Evolutionary conservation across 2,113 vertebrate species (phyloP).

Genomic region (Struthio camelus): DNA sequence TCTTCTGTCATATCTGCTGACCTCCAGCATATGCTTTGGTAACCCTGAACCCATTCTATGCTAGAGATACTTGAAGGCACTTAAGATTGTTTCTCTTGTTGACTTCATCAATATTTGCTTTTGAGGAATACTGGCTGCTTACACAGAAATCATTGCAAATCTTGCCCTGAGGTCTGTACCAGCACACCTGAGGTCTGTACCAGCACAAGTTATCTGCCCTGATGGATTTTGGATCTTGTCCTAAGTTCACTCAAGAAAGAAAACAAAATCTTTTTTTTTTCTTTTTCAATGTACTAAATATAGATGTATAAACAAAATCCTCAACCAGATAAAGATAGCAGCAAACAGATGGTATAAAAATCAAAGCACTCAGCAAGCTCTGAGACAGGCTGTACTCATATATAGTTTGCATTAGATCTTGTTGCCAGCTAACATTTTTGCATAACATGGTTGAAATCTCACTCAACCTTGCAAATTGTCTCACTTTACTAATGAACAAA

Average conservation of each 20-base stretch:
- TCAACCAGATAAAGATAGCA: conserved; percentile 62
- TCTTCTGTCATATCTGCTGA: not conserved
- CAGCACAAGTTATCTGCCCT: not conserved
- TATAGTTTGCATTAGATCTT: not conserved
- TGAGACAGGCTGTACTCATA: conserved; percentile 30
- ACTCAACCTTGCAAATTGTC: not conserved
- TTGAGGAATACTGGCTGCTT: not conserved
- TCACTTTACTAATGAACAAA: not conserved
- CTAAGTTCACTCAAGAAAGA: not conserved
- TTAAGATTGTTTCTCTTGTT: not conserved
- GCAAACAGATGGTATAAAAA: conserved; percentile 56
- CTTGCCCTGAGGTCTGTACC: not conserved
- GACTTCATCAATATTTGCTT: not conserved
- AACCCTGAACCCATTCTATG: not conserved
- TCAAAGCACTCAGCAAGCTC: conserved; percentile 38
- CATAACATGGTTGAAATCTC: conserved; percentile 9
- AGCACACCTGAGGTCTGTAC: not conserved
- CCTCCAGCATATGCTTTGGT: not conserved
- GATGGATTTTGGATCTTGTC: not conserved
- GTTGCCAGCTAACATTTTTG: conserved; percentile 20
- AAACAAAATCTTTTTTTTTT: not conserved
- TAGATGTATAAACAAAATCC: conserved; percentile 50
- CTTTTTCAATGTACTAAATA: conserved; percentile 18
- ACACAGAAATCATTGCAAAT: not conserved
- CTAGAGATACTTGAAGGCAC: not conserved